Base-by-base conservation (phyloP, 2,797 vertebrate genomes). In the Spondyliosoma cantharus region DNA sequence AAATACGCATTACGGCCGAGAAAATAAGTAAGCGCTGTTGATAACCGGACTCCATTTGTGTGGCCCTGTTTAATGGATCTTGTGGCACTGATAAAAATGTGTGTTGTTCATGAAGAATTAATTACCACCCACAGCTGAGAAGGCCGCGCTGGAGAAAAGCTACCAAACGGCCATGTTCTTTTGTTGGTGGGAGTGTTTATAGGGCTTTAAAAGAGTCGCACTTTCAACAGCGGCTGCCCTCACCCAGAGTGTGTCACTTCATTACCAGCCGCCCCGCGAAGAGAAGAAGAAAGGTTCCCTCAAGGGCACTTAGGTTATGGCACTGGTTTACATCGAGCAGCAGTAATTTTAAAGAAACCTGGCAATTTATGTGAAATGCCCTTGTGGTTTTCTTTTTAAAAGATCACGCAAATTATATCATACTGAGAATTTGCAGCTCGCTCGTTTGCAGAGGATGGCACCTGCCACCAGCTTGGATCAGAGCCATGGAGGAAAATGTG, bases 101-200 rank as follows among this genome's bases (percentile, higher is more conserved):
- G 81, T 73, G 76, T 78, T 79, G 65, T 82, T 88, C 74, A 74
- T 80, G 71, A 87, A 78, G 74, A 90, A 87, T 87, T 85, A 88
- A 90, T 90, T 89, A 89, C 62, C 78, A 77, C 74, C 59, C 78
- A 85, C 73, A 74, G 74, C 86, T 71, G 56, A 86, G 54, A 67
- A 60, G 76, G 71, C 71, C 64, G 52, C 60, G 69, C 63, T 74
- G 17, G 37, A 29, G 32, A 63, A 63, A 27, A 76, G 17, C 29
- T 20, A 49, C 37, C 53, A 48, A 68, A 78, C 68, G 81, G 56
- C 53, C 37, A 22, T 58, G 42, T 63, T 63, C 37, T 73, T 83
- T 78, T 78, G 42, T 58, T 72, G 58, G 65, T 24, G 46, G 25
- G 27, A 61, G 64, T 78, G 60, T 86, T 89, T 89, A 86, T 57